phyloP scores from a whole-genome alignment of 2,888 invertebrate species.

The Salticus scenicus region DNA sequence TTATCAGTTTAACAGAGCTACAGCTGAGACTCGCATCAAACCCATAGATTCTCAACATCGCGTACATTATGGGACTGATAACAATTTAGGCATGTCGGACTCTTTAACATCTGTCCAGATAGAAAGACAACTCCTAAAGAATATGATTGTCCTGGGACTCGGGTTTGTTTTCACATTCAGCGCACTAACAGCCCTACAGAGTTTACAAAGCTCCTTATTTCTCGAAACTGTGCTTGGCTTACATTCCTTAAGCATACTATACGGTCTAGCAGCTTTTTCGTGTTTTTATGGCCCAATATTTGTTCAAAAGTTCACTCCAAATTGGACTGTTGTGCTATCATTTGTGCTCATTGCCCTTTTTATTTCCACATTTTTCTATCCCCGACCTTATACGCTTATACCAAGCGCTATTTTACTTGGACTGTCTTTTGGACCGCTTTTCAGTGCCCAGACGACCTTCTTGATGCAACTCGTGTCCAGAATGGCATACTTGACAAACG shows the following conservation, averaged over 20 bases:
- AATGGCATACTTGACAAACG: slow-evolving; percentile 67
- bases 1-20: slow-evolving; percentile 60
- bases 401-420: slow-evolving; percentile 68
- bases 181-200: slow-evolving; percentile 65
- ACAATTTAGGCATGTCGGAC: slow-evolving; percentile 25
- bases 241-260: slow-evolving; percentile 57
- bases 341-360: slow-evolving; percentile 70
- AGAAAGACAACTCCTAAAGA: slow-evolving; percentile 68
- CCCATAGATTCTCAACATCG: slow-evolving; percentile 37
- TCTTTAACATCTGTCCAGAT: slow-evolving; percentile 60
- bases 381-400: slow-evolving; percentile 65
- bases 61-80: slow-evolving; percentile 49
- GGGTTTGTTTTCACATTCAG: slow-evolving; percentile 70
- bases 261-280: slow-evolving; percentile 64
- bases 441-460: slow-evolving; percentile 70
- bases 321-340: slow-evolving; percentile 70
- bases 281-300: slow-evolving; percentile 69
- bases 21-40: slow-evolving; percentile 58
- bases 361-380: slow-evolving; percentile 71
- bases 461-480: slow-evolving; percentile 70
- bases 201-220: slow-evolving; percentile 69
- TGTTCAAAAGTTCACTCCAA: slow-evolving; percentile 68
- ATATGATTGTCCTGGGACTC: slow-evolving; percentile 68
- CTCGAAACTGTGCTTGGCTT: slow-evolving; percentile 64
- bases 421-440: slow-evolving; percentile 67